Conservation (phyloP, 1,140 invertebrate species). For the Coenobita brevimanus region DNA sequence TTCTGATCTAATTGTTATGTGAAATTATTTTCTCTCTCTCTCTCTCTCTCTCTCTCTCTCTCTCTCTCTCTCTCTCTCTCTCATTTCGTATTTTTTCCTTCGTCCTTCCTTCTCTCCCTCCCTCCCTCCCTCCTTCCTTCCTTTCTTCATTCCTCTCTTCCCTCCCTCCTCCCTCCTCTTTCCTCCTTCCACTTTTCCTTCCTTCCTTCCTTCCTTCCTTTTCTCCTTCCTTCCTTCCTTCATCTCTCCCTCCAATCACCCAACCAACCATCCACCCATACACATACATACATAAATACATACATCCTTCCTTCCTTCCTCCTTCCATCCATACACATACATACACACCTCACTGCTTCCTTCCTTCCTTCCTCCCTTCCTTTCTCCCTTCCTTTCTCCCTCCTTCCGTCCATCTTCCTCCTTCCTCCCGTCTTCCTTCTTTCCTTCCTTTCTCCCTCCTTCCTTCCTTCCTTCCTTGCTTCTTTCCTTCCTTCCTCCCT, state of each 20-base stretch:
- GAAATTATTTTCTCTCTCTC: background rate
- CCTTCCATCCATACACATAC: background rate
- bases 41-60: conserved; percentile 25
- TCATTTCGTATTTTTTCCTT: background rate
- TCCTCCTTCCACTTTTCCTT: background rate
- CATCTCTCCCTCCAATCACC: background rate
- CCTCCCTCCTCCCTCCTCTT: background rate
- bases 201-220: background rate
- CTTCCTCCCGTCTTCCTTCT: no score
- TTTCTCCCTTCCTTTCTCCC: no score
- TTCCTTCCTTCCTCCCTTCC: no score
- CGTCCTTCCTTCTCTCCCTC: background rate
- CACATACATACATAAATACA: no score
- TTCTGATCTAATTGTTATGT: background rate
- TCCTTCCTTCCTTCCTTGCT: no score
- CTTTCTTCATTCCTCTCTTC: background rate
- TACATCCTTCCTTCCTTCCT: background rate
- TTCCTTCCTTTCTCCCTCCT: no score
- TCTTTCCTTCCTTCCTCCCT: no score
- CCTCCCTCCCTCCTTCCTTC: background rate
- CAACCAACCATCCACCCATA: no score
- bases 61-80: conserved; percentile 1
- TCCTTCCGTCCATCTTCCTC: no score
- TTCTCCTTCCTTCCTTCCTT: background rate
- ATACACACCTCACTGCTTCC: no score